These are phyloP conservation scores for Campoplex capitator DNA, from an alignment of 2,888 invertebrate species.

Conservation along the genomic window DNA sequence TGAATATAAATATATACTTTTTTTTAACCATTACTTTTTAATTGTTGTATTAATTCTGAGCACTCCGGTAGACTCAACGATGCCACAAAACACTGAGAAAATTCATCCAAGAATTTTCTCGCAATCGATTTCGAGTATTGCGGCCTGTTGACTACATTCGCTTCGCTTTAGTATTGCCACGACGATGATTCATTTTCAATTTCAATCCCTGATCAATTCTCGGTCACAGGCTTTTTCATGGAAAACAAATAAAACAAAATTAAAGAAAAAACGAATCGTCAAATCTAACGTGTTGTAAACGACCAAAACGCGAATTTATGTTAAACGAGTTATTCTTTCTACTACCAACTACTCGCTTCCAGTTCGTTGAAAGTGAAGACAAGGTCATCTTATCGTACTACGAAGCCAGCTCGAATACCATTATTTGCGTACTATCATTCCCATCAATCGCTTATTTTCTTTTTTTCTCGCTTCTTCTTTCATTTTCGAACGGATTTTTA, in stretches of 20 bases:
- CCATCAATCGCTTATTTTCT: slow-evolving; percentile 43
- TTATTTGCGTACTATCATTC: slow-evolving; percentile 34
- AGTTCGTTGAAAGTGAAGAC: slow-evolving; percentile 83
- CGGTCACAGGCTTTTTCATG: slow-evolving; percentile 6
- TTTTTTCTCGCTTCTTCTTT: slow-evolving; percentile 29
- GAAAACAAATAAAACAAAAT: slow-evolving; percentile 23
- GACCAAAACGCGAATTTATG: slow-evolving; percentile 53
- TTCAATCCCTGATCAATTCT: slow-evolving; percentile 59
- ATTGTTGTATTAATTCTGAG: slow-evolving; percentile 46
- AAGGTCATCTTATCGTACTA: slow-evolving; percentile 74
- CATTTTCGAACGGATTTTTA: slow-evolving; percentile 15
- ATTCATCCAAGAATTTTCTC: background rate
- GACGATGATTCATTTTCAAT: slow-evolving; percentile 74
- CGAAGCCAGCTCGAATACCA: slow-evolving; percentile 55
- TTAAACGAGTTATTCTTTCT: slow-evolving; percentile 69
- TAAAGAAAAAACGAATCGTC: slow-evolving; percentile 15
- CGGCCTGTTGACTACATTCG: slow-evolving; percentile 73
- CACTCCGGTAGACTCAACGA: slow-evolving; percentile 43
- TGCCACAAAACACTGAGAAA: slow-evolving; percentile 20
- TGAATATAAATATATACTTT: background rate
- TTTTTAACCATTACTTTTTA: slow-evolving; percentile 22
- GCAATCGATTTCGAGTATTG: slow-evolving; percentile 67
- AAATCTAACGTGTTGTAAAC: slow-evolving; percentile 59
- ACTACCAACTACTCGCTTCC: slow-evolving; percentile 81
- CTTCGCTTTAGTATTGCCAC: slow-evolving; percentile 77